A percentile compares a stretch with the other conserved stretches of the same genome.
Conservation (phyloP, 37 sponge, comb jelly and placozoan species). For the Chondrilla cf. caribensis region DNA sequence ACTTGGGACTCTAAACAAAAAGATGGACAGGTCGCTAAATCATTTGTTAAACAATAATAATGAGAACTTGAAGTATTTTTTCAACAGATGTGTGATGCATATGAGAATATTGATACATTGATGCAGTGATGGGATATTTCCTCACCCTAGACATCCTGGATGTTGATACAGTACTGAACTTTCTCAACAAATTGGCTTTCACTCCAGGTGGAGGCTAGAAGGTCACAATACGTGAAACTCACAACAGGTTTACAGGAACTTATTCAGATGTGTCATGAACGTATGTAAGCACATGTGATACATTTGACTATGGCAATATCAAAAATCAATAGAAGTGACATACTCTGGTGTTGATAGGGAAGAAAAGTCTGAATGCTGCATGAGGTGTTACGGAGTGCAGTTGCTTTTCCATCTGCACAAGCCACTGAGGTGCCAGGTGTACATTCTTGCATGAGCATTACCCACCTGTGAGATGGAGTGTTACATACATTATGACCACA, state of each 20-base stretch:
- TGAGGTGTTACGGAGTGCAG: slow-evolving; percentile 92
- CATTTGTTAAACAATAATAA: no score
- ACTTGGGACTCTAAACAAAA: no score
- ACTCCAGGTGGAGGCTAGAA: slow-evolving; percentile 97
- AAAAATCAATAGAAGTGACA: background rate
- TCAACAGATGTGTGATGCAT: no score
- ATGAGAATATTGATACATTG: background rate
- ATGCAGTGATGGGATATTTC: no score
- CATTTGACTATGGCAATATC: background rate
- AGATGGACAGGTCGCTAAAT: no score
- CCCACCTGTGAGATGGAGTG: slow-evolving; percentile 70
- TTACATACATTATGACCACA: no score
- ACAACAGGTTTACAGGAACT: slow-evolving; percentile 91
- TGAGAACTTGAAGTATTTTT: no score
- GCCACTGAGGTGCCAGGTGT: slow-evolving; percentile 93
- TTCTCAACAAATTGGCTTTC: slow-evolving; percentile 86
- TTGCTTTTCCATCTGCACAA: slow-evolving; percentile 95
- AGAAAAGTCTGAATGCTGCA: slow-evolving; percentile 91
- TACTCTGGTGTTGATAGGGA: slow-evolving; percentile 93
- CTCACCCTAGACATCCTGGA: slow-evolving; percentile 69
- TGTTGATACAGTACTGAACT: slow-evolving; percentile 80
- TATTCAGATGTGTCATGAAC: no score
- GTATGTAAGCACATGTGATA: background rate
- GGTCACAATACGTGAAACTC: slow-evolving; percentile 78
- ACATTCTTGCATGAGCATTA: slow-evolving; percentile 97